Conservation (phyloP, 1,140 invertebrate species). For the Drosophila parabipectinata region DNA sequence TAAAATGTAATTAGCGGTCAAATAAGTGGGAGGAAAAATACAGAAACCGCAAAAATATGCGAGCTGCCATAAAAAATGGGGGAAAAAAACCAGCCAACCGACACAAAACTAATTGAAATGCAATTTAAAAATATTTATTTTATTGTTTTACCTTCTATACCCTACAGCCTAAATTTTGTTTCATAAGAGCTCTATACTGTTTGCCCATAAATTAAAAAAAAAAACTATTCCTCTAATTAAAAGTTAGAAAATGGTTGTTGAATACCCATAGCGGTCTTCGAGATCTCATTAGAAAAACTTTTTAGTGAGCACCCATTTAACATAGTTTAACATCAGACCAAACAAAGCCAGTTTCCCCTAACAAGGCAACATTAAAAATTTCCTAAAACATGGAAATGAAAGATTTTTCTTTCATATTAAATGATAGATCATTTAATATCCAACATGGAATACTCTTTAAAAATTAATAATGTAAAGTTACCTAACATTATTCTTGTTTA, state of each 20-base stretch:
- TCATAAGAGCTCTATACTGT: neutral
- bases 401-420: too few relatives aligned
- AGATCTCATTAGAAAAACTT: constrained; percentile 30
- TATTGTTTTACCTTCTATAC: constrained; percentile 26
- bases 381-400: neutral
- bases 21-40: constrained; percentile 62
- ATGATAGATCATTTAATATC: too few relatives aligned
- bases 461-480: neutral
- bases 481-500: too few relatives aligned
- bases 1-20: constrained; percentile 78
- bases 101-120: constrained; percentile 57
- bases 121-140: constrained; percentile 53
- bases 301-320: constrained; percentile 9
- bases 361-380: constrained; percentile 7
- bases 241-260: neutral
- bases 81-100: constrained; percentile 8
- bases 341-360: constrained; percentile 6
- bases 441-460: constrained; percentile 3
- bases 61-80: constrained; percentile 24
- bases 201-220: neutral
- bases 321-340: constrained; percentile 12
- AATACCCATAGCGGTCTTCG: neutral
- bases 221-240: constrained; percentile 11
- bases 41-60: constrained; percentile 63
- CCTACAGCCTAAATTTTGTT: neutral